These are phyloP conservation scores for Pogonocichla stellata DNA, from an alignment of 2,113 vertebrate species.

Conservation along the genomic window DNA sequence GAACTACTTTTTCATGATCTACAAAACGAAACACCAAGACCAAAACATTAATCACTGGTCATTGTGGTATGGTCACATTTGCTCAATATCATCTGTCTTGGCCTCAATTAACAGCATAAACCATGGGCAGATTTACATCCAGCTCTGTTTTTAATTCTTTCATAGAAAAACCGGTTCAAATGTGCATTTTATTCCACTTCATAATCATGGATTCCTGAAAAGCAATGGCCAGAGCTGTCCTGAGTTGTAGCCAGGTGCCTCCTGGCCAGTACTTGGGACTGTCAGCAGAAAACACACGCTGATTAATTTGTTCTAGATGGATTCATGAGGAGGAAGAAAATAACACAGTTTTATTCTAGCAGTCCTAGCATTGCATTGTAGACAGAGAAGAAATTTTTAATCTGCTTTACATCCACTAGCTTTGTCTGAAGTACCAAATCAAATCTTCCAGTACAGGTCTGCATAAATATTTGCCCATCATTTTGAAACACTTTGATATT, in stretches of 20 bases:
- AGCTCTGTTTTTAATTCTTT: background rate
- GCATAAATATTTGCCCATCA: background rate
- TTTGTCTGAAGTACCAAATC: background rate
- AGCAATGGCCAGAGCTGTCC: background rate
- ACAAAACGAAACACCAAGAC: background rate
- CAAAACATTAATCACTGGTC: background rate
- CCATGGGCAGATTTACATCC: background rate
- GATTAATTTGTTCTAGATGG: background rate
- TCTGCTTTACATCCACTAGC: background rate
- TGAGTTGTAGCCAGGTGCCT: background rate
- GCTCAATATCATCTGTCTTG: background rate
- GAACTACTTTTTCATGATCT: background rate
- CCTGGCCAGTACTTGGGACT: background rate
- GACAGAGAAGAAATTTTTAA: background rate
- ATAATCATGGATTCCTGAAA: background rate
- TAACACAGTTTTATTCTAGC: background rate
- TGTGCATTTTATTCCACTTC: background rate
- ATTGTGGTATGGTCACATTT: background rate
- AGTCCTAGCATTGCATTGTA: background rate
- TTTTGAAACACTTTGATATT: background rate
- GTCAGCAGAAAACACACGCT: accelerated
- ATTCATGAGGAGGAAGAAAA: background rate
- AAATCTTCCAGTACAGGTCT: background rate
- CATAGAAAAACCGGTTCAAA: background rate
- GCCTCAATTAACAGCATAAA: background rate